A percentile compares a stretch with the other conserved stretches of the same genome.
These are phyloP conservation scores for Cardiocondyla obscurior DNA, from an alignment of 1,140 invertebrate genomes.

Conservation along the genomic window DNA sequence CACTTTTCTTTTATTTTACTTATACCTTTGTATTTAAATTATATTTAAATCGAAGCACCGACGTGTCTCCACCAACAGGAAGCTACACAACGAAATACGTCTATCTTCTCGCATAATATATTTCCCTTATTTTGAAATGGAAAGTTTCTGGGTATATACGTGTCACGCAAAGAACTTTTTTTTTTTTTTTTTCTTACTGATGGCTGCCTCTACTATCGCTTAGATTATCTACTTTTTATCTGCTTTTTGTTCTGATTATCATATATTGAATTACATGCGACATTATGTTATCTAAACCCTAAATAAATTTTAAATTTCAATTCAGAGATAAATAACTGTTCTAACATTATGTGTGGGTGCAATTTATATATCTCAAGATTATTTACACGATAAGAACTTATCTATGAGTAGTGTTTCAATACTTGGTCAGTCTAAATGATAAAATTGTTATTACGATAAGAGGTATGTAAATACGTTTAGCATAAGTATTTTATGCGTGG, in stretches of 20 bases:
- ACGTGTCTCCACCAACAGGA: background rate
- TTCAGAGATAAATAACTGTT: background rate
- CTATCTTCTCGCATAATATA: slow-evolving; percentile 11
- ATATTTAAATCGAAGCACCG: slow-evolving; percentile 34
- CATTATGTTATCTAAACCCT: background rate
- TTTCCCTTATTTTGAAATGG: slow-evolving; percentile 8
- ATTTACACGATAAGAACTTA: no score
- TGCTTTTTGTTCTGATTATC: background rate
- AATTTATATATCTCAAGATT: background rate
- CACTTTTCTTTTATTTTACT: no score
- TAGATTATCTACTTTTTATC: background rate
- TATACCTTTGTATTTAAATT: slow-evolving; percentile 40
- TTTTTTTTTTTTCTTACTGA: no score
- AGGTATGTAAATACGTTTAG: background rate
- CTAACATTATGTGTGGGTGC: background rate
- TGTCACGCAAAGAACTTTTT: background rate
- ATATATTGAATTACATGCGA: background rate
- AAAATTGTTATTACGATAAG: background rate
- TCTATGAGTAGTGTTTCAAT: background rate
- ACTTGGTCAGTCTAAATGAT: background rate
- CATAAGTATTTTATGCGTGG: background rate
- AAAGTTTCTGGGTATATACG: background rate
- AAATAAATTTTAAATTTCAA: background rate
- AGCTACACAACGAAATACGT: background rate
- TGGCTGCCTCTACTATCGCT: background rate